A percentile compares a stretch with the other conserved stretches of the same genome.
phyloP scores from a whole-genome alignment of 2,113 vertebrate genomes.

The Macaca nemestrina region DNA sequence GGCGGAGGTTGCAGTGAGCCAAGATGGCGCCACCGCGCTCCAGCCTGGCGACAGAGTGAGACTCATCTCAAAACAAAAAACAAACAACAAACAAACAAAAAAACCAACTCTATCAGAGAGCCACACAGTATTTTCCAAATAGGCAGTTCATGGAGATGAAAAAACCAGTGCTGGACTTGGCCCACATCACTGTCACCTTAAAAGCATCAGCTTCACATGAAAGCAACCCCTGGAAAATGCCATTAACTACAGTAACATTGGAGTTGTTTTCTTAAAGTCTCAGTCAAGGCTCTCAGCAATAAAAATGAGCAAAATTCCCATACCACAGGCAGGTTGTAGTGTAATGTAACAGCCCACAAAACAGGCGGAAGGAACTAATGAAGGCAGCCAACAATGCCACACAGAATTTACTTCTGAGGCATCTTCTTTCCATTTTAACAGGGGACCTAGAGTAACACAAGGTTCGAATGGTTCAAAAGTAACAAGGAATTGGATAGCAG shows the following conservation, averaged over 20 bases:
- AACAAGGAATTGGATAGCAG: slow-evolving; percentile 11
- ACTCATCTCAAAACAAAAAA: too few relatives aligned
- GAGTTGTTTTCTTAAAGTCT: slow-evolving; percentile 8
- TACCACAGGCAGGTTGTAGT: background rate
- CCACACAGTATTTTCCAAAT: background rate
- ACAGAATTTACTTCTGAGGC: background rate
- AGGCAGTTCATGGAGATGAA: background rate
- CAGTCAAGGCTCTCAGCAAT: background rate
- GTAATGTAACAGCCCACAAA: background rate
- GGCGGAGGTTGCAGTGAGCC: too few relatives aligned
- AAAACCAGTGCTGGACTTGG: background rate
- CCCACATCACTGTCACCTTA: background rate
- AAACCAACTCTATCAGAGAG: background rate
- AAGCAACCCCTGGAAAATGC: slow-evolving; percentile 37
- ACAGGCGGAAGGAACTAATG: background rate
- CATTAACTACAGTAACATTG: background rate
- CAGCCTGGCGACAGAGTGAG: too few relatives aligned
- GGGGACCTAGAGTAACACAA: background rate
- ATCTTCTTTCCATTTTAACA: slow-evolving; percentile 32
- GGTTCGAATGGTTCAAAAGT: background rate
- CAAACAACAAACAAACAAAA: too few relatives aligned
- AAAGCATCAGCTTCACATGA: background rate
- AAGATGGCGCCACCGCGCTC: too few relatives aligned
- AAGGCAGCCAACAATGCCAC: slow-evolving; percentile 5
- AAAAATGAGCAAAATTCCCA: slow-evolving; percentile 3